These are phyloP conservation scores for Graptemys geographica DNA, from an alignment of 2,797 vertebrate genomes.

Conservation along the genomic window DNA sequence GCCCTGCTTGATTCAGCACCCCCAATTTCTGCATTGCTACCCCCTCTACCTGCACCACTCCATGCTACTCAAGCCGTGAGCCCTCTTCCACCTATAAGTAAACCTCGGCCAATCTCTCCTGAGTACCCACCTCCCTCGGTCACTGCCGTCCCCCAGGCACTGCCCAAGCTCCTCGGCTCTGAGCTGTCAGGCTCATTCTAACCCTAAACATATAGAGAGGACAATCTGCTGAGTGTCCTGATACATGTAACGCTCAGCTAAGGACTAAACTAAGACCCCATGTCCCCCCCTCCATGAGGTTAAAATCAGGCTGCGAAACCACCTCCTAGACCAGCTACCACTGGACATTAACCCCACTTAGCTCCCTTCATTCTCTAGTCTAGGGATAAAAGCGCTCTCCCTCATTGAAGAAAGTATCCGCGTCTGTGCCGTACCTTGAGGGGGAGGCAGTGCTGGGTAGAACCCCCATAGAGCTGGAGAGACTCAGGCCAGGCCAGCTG, in stretches of 20 bases:
- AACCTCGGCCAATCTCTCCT: too few species aligned
- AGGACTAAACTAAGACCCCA: not conserved
- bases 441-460: slow-evolving; percentile 73
- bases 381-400: not conserved
- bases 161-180: not conserved
- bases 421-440: not conserved
- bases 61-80: not conserved
- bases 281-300: not conserved
- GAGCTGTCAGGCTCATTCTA: not conserved
- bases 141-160: not conserved
- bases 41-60: not conserved
- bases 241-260: not conserved
- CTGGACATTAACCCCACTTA: not conserved
- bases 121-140: not conserved
- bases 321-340: too few species aligned
- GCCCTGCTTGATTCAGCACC: too few species aligned
- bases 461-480: slow-evolving; percentile 85
- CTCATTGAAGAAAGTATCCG: not conserved
- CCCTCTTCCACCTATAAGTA: not conserved
- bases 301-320: not conserved
- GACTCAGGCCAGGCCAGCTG: slow-evolving; percentile 86
- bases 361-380: not conserved
- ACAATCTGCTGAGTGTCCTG: not conserved
- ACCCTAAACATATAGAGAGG: not conserved
- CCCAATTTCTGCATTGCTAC: not conserved